Evolutionary conservation across 1,140 invertebrate species (phyloP).

Genomic region (Drosophila ananassae): DNA sequence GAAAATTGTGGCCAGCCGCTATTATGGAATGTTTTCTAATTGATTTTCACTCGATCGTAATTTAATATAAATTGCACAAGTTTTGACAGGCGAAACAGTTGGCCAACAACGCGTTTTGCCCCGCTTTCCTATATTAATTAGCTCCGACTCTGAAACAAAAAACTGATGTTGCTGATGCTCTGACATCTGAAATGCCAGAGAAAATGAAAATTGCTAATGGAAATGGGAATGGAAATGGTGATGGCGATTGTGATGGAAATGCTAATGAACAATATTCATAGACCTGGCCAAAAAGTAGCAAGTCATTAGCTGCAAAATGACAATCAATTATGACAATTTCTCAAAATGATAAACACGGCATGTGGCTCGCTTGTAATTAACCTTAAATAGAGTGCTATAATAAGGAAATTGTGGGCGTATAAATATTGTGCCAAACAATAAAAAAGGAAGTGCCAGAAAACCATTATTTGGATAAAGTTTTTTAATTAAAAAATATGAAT

Average conservation of each 20-base stretch:
- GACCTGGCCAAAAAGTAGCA: conserved; percentile 14
- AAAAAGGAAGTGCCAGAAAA: not conserved
- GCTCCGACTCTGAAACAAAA: conserved; percentile 27
- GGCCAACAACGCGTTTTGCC: conserved; percentile 28
- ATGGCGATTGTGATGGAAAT: not conserved
- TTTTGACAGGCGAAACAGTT: conserved; percentile 68
- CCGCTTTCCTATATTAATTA: conserved; percentile 68
- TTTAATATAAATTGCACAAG: conserved; percentile 79
- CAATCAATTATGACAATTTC: conserved; percentile 73
- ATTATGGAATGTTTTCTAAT: conserved; percentile 73
- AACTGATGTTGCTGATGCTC: conserved; percentile 44
- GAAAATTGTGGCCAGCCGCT: conserved; percentile 61
- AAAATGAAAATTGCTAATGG: conserved; percentile 35
- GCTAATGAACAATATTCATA: conserved; percentile 32
- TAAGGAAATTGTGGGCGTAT: conserved; percentile 15
- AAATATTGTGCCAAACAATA: not conserved
- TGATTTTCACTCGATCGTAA: conserved; percentile 72
- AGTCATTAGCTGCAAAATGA: conserved; percentile 47
- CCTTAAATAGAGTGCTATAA: conserved; percentile 26
- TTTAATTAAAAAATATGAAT: not conserved
- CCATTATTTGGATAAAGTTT: not conserved
- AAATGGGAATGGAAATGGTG: conserved; percentile 28
- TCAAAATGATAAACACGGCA: conserved; percentile 57
- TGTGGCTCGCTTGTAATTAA: conserved; percentile 56
- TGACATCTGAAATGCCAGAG: conserved; percentile 46